phyloP scores from a whole-genome alignment of 2,113 vertebrate species.

The Salvelinus sp. region DNA sequence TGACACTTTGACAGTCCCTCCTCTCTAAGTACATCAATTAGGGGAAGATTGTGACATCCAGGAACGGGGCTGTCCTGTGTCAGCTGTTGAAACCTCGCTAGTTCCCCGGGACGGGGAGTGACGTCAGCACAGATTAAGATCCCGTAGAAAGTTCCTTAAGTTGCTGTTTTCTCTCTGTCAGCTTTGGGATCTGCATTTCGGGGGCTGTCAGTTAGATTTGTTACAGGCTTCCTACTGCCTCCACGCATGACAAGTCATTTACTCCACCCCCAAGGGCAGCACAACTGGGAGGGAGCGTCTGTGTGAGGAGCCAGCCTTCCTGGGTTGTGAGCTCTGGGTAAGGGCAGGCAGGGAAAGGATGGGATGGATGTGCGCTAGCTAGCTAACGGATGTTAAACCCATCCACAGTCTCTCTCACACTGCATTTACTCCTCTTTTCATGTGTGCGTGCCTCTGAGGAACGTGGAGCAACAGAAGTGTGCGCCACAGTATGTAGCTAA shows the following conservation, averaged over 20 bases:
- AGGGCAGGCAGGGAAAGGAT: slow-evolving; percentile 11
- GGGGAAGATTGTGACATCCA: slow-evolving; percentile 43
- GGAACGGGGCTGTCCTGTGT: slow-evolving; percentile 46
- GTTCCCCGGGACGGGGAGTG: slow-evolving; percentile 32
- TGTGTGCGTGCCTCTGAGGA: background rate
- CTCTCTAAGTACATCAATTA: slow-evolving; percentile 44
- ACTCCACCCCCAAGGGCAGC: slow-evolving; percentile 25
- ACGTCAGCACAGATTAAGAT: slow-evolving; percentile 61
- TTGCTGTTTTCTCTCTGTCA: slow-evolving; percentile 54
- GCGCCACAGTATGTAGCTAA: background rate
- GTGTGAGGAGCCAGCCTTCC: slow-evolving; percentile 3
- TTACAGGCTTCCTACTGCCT: slow-evolving; percentile 68
- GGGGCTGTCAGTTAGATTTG: slow-evolving; percentile 73
- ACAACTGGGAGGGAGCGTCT: slow-evolving; percentile 16
- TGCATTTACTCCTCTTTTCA: background rate
- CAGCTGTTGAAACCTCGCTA: slow-evolving; percentile 29
- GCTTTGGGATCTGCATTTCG: slow-evolving; percentile 66
- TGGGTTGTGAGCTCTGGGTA: slow-evolving; percentile 32
- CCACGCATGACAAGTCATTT: slow-evolving; percentile 67
- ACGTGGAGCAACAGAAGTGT: too few relatives aligned
- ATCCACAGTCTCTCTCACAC: background rate
- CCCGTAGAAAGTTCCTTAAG: slow-evolving; percentile 52
- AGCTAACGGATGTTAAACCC: background rate
- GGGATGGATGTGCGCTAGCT: background rate
- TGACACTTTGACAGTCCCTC: slow-evolving; percentile 43